Evolutionary conservation across 2,113 vertebrate genomes (phyloP).

Genomic region (Chrysochloris asiatica): DNA sequence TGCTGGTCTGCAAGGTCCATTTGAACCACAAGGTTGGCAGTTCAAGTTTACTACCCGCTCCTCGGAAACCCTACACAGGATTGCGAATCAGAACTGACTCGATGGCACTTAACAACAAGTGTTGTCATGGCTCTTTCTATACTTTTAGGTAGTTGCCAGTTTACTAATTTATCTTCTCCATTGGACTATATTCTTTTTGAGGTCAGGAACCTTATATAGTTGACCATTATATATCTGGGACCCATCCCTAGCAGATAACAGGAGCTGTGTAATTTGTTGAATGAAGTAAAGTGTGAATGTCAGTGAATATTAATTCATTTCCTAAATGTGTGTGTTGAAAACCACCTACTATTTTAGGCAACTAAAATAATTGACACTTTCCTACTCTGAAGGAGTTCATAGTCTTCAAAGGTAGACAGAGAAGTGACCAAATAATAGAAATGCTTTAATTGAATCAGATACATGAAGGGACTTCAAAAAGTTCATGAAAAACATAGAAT

Average conservation of each 20-base stretch:
- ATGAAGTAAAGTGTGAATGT: background rate
- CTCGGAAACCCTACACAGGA: too few relatives aligned
- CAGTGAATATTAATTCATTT: background rate
- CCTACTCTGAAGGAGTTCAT: background rate
- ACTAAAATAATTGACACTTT: background rate
- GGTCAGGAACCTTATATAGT: too few relatives aligned
- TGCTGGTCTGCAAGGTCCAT: too few relatives aligned
- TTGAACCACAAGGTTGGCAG: too few relatives aligned
- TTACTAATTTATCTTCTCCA: background rate
- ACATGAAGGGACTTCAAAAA: too few relatives aligned
- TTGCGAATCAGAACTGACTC: too few relatives aligned
- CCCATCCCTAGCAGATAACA: background rate
- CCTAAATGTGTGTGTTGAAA: background rate
- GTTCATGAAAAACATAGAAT: too few relatives aligned
- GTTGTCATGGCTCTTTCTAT: background rate
- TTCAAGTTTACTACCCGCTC: too few relatives aligned
- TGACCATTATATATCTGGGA: background rate
- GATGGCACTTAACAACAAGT: too few relatives aligned
- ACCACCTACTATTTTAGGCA: background rate
- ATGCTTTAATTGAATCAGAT: background rate
- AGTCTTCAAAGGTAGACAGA: background rate
- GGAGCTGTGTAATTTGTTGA: background rate
- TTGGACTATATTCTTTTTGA: background rate
- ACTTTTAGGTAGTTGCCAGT: background rate
- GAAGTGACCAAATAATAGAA: background rate